Conservation (phyloP, 2,113 vertebrate species). For the Gnathonemus echidnorhynchus region DNA sequence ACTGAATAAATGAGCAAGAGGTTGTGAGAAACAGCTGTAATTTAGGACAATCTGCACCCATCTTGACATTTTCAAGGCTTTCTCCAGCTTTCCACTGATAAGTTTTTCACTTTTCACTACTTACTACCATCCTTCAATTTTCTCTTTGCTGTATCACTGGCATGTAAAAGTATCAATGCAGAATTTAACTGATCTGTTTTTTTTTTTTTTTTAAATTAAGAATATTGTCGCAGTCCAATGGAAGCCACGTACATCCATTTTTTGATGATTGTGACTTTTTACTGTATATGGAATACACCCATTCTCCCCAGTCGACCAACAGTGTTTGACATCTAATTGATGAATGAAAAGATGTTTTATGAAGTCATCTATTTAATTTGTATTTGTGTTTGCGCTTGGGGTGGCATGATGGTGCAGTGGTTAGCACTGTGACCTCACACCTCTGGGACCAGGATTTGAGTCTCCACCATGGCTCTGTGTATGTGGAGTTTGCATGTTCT, state of each 20-base stretch:
- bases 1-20: neutral
- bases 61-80: neutral
- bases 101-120: neutral
- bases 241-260: neutral
- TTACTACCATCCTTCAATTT: neutral
- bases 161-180: neutral
- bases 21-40: neutral
- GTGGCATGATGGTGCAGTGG: neutral
- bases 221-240: neutral
- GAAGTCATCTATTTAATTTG: neutral
- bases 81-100: neutral
- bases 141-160: neutral
- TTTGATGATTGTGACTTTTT: neutral
- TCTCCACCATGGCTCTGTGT: neutral
- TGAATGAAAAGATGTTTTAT: neutral
- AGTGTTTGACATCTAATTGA: neutral
- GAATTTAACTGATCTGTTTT: neutral
- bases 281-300: neutral
- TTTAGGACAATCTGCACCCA: neutral
- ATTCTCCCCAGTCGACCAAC: neutral
- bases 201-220: no score
- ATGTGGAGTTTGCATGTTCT: neutral
- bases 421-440: neutral
- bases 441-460: neutral
- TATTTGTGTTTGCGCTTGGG: neutral